Evolutionary conservation across 64 coral and sea anemone species (phyloP), one percentile per base, ranked within the genome.

Genomic region (Pocillopora verrucosa): DNA sequence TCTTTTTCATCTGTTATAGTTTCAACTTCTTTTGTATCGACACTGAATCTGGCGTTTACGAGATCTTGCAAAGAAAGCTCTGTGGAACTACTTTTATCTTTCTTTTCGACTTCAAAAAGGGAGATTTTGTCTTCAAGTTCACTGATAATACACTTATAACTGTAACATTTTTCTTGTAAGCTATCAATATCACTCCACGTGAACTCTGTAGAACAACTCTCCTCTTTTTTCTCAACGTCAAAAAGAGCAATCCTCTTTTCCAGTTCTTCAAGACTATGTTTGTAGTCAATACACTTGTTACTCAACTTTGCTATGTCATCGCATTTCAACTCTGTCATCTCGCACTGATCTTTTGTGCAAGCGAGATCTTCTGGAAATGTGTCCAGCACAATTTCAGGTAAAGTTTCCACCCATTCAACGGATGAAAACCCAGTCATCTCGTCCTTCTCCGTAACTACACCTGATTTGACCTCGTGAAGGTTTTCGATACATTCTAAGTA

Each of bases 271-370:
- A 92, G 12, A 60, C 73, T 19, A 57, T 58, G 59, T 38, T 84
- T 65, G 73, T 92, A 87, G 80, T 22, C 25, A n/a, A 4, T 15
- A 38, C 82, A 85, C 12, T 41, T 85, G 11, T 65, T 62, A 80
- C 87, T 38, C 14, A 92, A 79, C 83, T 80, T 58, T 4, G 80
- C 14, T 5, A 87, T 92, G 56, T 92, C 75, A 34, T 79, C 41
- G 75, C 90, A 92, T 65, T 78, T 86, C n/a, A 92, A 56, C 16
- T 92, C 90, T 34, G 90, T 92, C 90, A 92, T 92, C 38, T 51
- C 86, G 15, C 38, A 65, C 19, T 80, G 58, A 73, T 87, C 83
- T 78, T 72, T 79, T n/a, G 11, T 67, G 16, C 16, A 56, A 45
- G 37, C 22, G 13, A 69, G 2, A 14, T 73, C 83, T 80, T 78